phyloP scores from a whole-genome alignment of 2,888 invertebrate species.

The Nysson spinosus region DNA sequence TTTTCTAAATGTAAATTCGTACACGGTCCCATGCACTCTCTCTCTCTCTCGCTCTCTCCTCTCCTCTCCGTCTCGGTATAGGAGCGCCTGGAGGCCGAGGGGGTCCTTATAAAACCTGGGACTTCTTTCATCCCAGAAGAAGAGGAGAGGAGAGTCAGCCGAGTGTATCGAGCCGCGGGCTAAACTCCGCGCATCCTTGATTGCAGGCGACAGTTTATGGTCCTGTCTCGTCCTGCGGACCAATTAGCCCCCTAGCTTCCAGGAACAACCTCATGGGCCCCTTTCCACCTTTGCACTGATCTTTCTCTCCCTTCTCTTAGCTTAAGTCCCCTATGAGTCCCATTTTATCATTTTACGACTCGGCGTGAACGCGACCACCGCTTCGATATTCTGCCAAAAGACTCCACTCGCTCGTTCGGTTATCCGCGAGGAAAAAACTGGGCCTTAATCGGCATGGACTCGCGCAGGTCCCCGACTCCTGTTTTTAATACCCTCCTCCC shows the following conservation, averaged over 20 bases:
- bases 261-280: slow-evolving; percentile 65
- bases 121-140: slow-evolving; percentile 42
- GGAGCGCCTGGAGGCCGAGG: slow-evolving; percentile 62
- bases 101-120: slow-evolving; percentile 71
- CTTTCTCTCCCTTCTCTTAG: slow-evolving; percentile 11
- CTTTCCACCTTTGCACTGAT: slow-evolving; percentile 2
- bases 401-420: slow-evolving; percentile 15
- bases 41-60: slow-evolving; percentile 20
- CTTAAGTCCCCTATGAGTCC: slow-evolving; percentile 18
- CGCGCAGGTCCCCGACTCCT: too few relatives aligned
- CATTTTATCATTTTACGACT: slow-evolving; percentile 62
- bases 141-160: slow-evolving; percentile 4
- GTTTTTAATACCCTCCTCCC: too few relatives aligned
- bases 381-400: slow-evolving; percentile 18
- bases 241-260: slow-evolving; percentile 75
- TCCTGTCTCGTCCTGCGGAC: slow-evolving; percentile 69
- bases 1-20: slow-evolving; percentile 78
- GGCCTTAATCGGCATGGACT: not conserved
- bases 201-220: slow-evolving; percentile 77
- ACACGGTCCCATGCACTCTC: slow-evolving; percentile 66
- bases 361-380: slow-evolving; percentile 28
- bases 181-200: slow-evolving; percentile 70
- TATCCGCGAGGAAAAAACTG: not conserved
- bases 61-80: not conserved
- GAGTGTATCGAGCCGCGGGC: slow-evolving; percentile 59